Base-by-base conservation (phyloP, 64 coral and sea anemone species). In the Astreopora myriophthalma region DNA sequence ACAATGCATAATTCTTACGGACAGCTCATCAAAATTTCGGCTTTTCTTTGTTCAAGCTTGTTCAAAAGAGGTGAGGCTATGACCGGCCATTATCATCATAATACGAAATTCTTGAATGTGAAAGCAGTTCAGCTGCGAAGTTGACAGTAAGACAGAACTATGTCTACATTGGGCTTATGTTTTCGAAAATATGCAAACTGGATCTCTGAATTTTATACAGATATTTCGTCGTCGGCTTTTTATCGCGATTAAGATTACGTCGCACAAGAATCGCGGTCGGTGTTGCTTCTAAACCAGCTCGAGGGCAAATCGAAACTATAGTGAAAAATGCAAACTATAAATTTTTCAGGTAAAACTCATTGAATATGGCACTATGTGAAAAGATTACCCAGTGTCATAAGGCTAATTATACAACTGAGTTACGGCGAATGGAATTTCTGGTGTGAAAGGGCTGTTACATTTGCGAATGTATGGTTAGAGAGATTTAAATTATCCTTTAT, bases 81-180 rank as follows among this genome's bases (percentile, higher is more conserved):
- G 0, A 3, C 61, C 5, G 58, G 30, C 31, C 7, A 83, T 83
- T 83, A 38, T 32, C 79, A 83, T 83, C 3, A 83, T 83, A 83
- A 83, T 62, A 29, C n/a, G 9, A 33, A 83, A 26, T 34, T 33
- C 20, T 83, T n/a, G n/a, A 55, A 36, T 16, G 28, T 83, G 52
- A 64, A 83, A 62, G 31, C n/a, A 81, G 9, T n/a, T 81, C 25
- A 81, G 20, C 51, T 1, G 17, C 33, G 34, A 36, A 36, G 79
- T 83, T 83, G 79, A 83, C 79, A 83, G 38, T 34, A 35, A 20
- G 7, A 14, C 48, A 83, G 4, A 10, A 19, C n/a, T 61, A 36
- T 83, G 79, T 83, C 17, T 35, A 83, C 79, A 83, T 36, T 8
- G 26, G 79, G 55, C 79, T 83, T 83, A 83, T 83, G 32, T 38